phyloP scores from a whole-genome alignment of 2,888 invertebrate genomes.

The Ypsolopha scabrella region DNA sequence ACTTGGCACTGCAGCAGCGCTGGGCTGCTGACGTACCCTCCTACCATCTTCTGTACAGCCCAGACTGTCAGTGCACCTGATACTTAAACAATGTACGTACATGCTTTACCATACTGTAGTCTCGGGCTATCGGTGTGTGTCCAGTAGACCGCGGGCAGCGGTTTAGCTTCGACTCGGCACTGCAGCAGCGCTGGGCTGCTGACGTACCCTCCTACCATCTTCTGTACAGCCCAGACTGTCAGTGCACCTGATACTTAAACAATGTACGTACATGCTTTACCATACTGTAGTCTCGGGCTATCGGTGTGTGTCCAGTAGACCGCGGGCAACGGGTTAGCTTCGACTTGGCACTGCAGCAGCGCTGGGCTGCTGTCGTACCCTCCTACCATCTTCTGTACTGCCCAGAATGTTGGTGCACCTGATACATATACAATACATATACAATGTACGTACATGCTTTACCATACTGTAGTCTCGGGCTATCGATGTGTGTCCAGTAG shows the following conservation, averaged over 20 bases:
- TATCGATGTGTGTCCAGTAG: conserved; percentile 76
- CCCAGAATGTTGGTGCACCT: conserved; percentile 80
- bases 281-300: conserved; percentile 69
- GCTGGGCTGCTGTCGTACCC: conserved; percentile 74
- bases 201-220: conserved; percentile 75
- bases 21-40: conserved; percentile 73
- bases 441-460: conserved; percentile 13
- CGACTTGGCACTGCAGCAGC: conserved; percentile 75
- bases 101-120: conserved; percentile 63
- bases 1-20: conserved; percentile 76
- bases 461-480: conserved; percentile 72
- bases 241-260: conserved; percentile 74
- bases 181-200: conserved; percentile 74
- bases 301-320: conserved; percentile 78
- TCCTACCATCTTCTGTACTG: conserved; percentile 77
- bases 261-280: conserved; percentile 38
- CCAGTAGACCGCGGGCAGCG: conserved; percentile 80
- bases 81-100: background rate
- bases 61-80: conserved; percentile 78
- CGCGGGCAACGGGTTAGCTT: conserved; percentile 78
- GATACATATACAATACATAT: too few species aligned
- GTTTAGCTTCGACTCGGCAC: conserved; percentile 79
- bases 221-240: conserved; percentile 75
- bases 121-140: conserved; percentile 72
- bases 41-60: conserved; percentile 77